Base-by-base conservation (phyloP, 2,797 vertebrate genomes). In the Odontamblyopus lacepedii region DNA sequence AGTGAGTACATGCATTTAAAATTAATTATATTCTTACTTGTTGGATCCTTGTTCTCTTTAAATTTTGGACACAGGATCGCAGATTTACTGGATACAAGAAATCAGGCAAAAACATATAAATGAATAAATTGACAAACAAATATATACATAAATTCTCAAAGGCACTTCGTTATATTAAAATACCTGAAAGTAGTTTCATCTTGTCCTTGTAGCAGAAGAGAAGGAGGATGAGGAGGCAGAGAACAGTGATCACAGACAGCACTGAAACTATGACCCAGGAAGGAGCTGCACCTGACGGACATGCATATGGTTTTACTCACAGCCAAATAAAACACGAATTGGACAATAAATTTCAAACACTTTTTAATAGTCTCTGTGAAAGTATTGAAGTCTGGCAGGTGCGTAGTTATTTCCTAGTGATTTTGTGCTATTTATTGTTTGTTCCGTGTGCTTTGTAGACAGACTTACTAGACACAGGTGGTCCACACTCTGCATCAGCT, bases 141-240 rank as follows among this genome's bases (percentile, higher is more conserved):
- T 16, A 62, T 18, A 16, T 6, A 9, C n/a, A 19, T 18, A 12
- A 57, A 57, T n/a, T 4, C 60, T 18, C 18, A 62, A n/a, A 19
- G 23, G 3, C n/a, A 0, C 3, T 60, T 18, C 6, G 2, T 18
- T 7, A 15, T 26, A 5, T 59, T n/a, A n/a, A n/a, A 16, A 19
- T 88, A 95, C 94, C 92, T 11, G 94, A 93, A 53, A 95, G 85
- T 38, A 94, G 78, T 63, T 92, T 94, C 48, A 94, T 85, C 73
- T 93, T 95, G 78, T 95, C 94, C 79, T 94, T 95, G 82, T 93
- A 94, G 88, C 94, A 95, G 85, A 93, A 93, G 70, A 95, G 85
- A 18, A 92, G 87, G 61, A 95, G 84, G 72, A 94, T 91, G 75
- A 94, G 87, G 30, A 93, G 90, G 60, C 92, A 94, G 60, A 94